Base-by-base conservation (phyloP, 2,888 invertebrate genomes). In the Drosophila nigritarsus region DNA sequence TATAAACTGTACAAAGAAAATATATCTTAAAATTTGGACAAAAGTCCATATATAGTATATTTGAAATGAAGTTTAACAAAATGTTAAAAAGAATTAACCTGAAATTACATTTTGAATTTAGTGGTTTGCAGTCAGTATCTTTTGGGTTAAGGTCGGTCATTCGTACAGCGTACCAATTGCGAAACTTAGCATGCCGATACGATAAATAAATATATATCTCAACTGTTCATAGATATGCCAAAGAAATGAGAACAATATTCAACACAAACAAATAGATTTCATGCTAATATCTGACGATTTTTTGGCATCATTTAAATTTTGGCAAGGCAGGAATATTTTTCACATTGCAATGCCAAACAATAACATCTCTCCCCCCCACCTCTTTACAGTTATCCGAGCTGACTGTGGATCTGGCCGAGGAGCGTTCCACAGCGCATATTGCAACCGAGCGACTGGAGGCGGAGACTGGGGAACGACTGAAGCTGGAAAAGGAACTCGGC, bases 361-460 rank as follows among this genome's bases (percentile, higher is more conserved):
- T 27, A 55, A 51, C 34, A 20, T 38, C 15, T 30, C 11, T 40
- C 9, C 0, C 2, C 2, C 20, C 8, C 7, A 51, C 34, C 7
- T 6, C 11, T 56, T 80, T 94, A 0, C 94, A 98, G 98, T 94
- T 98, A 91, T 97, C 97, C 88, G 98, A 98, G 93, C 96, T 98
- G 94, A 97, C 97, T 66, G 97, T 98, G 32, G 99, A 99, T 93
- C 94, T 98, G 81, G 96, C 97, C 3, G 99, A 99, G 92, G 99
- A 99, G 92, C 97, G 98, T 83, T 97, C 97, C 3, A 96, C 98
- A 4, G 96, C 98, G 7, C 97, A 97, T 18, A 95, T 97, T 81
- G 97, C 98, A 9, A 95, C 97, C 1, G 98, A 99, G 92, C 95
- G 98, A 65, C 95, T 98, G 61, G 98, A 98, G 92, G 97, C 97